Conservation (phyloP, 2,888 invertebrate genomes). For the Cheilosia pagana region DNA sequence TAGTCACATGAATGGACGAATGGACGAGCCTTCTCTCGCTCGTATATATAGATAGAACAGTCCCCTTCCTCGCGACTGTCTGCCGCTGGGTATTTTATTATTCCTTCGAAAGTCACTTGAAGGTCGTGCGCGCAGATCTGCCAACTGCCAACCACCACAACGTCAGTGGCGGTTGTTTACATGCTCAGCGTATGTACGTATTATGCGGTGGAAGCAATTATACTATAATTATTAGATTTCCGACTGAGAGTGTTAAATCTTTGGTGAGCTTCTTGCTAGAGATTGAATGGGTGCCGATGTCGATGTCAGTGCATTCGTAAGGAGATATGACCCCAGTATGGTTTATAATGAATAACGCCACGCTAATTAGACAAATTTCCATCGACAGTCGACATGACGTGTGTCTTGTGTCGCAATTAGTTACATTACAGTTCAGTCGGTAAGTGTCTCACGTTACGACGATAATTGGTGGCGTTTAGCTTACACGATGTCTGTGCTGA, state of each 20-base stretch:
- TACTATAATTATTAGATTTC: constrained; percentile 56
- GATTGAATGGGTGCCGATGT: constrained; percentile 3
- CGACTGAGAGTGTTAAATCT: constrained; percentile 53
- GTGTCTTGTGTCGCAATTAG: constrained; percentile 50
- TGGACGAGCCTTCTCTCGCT: constrained; percentile 71
- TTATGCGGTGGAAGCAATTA: constrained; percentile 50
- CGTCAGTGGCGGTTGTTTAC: constrained; percentile 36
- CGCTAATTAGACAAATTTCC: constrained; percentile 68
- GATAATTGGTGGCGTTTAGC: constrained; percentile 71
- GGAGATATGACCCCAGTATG: neutral
- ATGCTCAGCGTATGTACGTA: constrained; percentile 39
- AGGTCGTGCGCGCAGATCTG: constrained; percentile 37
- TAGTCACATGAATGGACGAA: constrained; percentile 75
- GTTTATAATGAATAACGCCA: constrained; percentile 39
- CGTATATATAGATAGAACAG: constrained; percentile 12
- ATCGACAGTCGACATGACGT: constrained; percentile 4
- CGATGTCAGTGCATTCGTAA: neutral
- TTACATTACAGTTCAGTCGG: constrained; percentile 56
- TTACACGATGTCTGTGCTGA: constrained; percentile 1
- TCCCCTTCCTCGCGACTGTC: constrained; percentile 41
- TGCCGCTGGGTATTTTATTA: constrained; percentile 35
- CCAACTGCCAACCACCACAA: neutral
- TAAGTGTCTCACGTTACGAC: constrained; percentile 64
- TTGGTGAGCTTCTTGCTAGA: constrained; percentile 13
- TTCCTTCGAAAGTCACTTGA: constrained; percentile 65